These are phyloP conservation scores for Pocillopora grandis DNA, from an alignment of 92 coral and sea anemone species.

Conservation along the genomic window DNA sequence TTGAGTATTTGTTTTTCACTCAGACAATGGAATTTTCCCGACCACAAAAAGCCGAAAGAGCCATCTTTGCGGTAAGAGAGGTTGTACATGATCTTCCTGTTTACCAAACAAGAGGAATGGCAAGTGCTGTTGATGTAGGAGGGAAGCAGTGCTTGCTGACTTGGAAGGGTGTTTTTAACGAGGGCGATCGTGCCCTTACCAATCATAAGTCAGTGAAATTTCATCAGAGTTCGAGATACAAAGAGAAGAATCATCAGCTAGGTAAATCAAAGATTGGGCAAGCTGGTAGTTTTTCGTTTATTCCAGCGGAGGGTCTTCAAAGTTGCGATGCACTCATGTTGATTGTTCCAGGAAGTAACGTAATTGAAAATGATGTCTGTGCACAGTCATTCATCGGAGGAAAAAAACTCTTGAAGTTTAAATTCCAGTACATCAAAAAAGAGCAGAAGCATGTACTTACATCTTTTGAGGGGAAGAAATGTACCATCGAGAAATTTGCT, in stretches of 20 bases:
- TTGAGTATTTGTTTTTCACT: neutral
- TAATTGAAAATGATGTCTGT: neutral
- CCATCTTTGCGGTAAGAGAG: conserved; percentile 10
- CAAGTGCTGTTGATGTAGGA: conserved; percentile 14
- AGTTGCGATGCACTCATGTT: neutral
- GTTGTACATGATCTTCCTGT: neutral
- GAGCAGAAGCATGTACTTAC: neutral
- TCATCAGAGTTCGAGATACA: neutral
- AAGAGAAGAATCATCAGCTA: neutral
- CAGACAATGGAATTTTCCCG: neutral
- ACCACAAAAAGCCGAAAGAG: neutral
- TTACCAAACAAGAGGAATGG: conserved; percentile 25
- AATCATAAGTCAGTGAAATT: neutral
- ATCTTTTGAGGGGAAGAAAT: neutral
- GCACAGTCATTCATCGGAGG: neutral
- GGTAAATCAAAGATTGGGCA: neutral
- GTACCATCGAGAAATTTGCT: neutral
- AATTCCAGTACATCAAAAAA: neutral
- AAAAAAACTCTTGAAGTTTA: neutral
- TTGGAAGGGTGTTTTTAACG: neutral
- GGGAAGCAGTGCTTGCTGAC: neutral
- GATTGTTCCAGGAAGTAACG: neutral
- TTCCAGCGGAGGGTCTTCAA: neutral
- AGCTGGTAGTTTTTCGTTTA: neutral
- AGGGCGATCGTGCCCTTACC: neutral